A percentile compares a stretch with the other conserved stretches of the same genome.
Conservation (phyloP, 2,113 vertebrate species). For the Vulpes lagopus region DNA sequence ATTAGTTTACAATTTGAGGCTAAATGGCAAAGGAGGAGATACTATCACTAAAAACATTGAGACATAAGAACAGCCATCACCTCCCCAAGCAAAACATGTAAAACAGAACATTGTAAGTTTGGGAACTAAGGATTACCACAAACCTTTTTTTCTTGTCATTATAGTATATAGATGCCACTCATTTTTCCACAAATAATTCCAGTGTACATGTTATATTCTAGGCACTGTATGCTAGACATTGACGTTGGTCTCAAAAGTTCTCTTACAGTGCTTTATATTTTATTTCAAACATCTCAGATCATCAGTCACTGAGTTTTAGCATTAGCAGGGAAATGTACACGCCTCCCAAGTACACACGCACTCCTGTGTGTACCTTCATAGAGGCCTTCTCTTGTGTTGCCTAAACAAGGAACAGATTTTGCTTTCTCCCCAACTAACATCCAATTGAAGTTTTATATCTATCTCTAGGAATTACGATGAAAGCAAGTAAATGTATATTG, state of each 20-base stretch:
- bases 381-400: background rate
- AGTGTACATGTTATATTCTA: background rate
- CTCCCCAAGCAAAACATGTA: background rate
- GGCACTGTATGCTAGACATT: background rate
- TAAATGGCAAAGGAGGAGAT: background rate
- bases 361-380: background rate
- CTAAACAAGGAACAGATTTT: background rate
- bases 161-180: background rate
- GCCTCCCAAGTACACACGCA: too few relatives aligned
- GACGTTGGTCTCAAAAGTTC: background rate
- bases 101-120: background rate
- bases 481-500: background rate
- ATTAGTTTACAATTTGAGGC: background rate
- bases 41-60: background rate
- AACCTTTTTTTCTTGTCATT: background rate
- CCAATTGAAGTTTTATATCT: background rate
- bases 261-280: background rate
- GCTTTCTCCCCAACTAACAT: background rate
- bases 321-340: background rate
- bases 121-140: background rate
- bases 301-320: background rate
- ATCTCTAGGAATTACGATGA: background rate
- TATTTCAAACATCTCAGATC: constrained; percentile 13
- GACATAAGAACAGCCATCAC: background rate
- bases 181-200: background rate